Evolutionary conservation across 2,888 invertebrate species (phyloP).

Genomic region (Cenopis cana): DNA sequence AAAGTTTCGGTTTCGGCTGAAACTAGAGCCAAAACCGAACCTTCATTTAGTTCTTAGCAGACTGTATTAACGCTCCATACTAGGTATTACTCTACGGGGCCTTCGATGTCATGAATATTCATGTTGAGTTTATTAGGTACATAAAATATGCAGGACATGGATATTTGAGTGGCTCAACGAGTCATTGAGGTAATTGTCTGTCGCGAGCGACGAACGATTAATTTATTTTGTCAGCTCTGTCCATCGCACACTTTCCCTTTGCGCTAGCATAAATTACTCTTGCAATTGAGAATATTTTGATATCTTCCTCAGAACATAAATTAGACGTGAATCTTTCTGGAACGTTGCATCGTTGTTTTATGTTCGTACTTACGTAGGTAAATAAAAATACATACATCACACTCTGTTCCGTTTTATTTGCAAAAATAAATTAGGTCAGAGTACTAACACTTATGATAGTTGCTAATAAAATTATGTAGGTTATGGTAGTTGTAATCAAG

Average conservation of each 20-base stretch:
- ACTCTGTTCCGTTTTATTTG: slow-evolving; percentile 33
- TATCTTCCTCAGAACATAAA: slow-evolving; percentile 28
- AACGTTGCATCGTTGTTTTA: slow-evolving; percentile 23
- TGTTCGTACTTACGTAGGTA: slow-evolving; percentile 17
- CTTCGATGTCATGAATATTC: slow-evolving; percentile 49
- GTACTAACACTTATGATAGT: slow-evolving; percentile 25
- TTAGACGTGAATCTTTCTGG: slow-evolving; percentile 8
- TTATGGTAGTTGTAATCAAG: slow-evolving; percentile 24
- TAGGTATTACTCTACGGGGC: slow-evolving; percentile 18
- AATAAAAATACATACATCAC: too few relatives aligned
- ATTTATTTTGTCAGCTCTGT: slow-evolving; percentile 55
- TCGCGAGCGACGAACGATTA: slow-evolving; percentile 52
- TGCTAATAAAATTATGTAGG: slow-evolving; percentile 36
- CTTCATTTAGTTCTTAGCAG: slow-evolving; percentile 38
- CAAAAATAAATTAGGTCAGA: slow-evolving; percentile 33
- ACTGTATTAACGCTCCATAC: slow-evolving; percentile 35
- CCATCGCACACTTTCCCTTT: slow-evolving; percentile 27
- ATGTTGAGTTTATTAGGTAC: slow-evolving; percentile 52
- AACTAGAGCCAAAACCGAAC: too few relatives aligned
- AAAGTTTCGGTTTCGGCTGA: too few relatives aligned
- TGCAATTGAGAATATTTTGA: slow-evolving; percentile 26
- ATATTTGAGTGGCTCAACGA: slow-evolving; percentile 55
- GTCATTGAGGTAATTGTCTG: slow-evolving; percentile 60
- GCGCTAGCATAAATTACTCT: slow-evolving; percentile 26
- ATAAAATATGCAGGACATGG: slow-evolving; percentile 54